A percentile compares a stretch with the other conserved stretches of the same genome.
Evolutionary conservation across 2,888 invertebrate genomes (phyloP).

Genomic region (Rotaria macrura): DNA sequence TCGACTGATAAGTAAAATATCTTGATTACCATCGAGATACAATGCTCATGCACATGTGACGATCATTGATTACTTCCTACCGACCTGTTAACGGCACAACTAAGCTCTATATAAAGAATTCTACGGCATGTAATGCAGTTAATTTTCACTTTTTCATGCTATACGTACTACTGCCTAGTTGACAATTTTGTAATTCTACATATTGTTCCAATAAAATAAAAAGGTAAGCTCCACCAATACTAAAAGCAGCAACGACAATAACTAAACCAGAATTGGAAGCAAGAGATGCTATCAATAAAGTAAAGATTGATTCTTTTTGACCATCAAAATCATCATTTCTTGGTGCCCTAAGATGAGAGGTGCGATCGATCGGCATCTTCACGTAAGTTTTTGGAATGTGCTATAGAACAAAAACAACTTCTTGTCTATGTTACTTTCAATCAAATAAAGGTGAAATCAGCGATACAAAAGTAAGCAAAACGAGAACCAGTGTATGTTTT

Average conservation of each 20-base stretch:
- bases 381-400: no score
- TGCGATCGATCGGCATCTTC: background rate
- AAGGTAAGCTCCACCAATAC: constrained; percentile 32
- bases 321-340: background rate
- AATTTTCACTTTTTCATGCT: no score
- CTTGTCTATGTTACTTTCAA: background rate
- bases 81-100: no score
- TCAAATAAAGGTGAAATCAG: background rate
- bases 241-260: constrained; percentile 24
- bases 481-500: background rate
- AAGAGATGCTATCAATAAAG: constrained; percentile 4
- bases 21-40: no score
- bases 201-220: constrained; percentile 36
- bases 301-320: background rate
- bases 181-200: constrained; percentile 40
- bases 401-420: no score
- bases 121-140: no score
- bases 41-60: no score
- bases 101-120: no score
- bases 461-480: background rate
- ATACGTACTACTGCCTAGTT: constrained; percentile 23
- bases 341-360: background rate
- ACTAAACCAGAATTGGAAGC: constrained; percentile 27
- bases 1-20: no score
- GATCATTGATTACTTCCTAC: no score